phyloP scores from a whole-genome alignment of 37 sponge, comb jelly and placozoan species.

The Tethya wilhelma region DNA sequence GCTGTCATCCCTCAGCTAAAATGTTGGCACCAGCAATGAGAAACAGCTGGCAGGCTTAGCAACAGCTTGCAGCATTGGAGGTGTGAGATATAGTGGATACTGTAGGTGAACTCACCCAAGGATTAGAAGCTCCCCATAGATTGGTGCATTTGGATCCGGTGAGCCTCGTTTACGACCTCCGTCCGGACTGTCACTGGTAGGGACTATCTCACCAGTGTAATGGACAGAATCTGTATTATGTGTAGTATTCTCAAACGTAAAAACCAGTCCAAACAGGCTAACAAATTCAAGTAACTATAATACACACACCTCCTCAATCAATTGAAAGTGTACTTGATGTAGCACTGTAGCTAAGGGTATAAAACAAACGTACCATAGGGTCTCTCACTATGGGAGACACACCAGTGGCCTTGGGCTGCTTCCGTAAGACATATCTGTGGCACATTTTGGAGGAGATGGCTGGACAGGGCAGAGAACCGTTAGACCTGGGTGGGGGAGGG shows the following conservation, averaged over 20 bases:
- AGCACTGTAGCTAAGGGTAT: no score
- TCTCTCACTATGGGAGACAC: constrained; percentile 64
- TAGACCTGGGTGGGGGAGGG: constrained; percentile 52
- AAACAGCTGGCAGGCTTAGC: not conserved
- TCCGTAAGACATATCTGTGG: constrained; percentile 45
- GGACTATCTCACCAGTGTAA: no score
- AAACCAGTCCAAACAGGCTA: no score
- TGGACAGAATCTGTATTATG: no score
- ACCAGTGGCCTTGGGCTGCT: constrained; percentile 67
- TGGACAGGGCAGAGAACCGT: constrained; percentile 75
- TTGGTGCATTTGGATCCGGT: constrained; percentile 55
- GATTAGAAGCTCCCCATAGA: constrained; percentile 86
- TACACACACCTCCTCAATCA: no score
- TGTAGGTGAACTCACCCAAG: constrained; percentile 69
- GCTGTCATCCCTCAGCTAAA: not conserved
- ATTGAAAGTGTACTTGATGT: no score
- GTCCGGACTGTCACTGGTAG: constrained; percentile 10
- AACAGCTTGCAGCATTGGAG: not conserved
- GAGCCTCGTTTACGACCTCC: constrained; percentile 16
- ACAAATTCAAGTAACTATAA: no score
- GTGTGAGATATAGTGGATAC: no score
- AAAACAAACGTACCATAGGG: constrained; percentile 16
- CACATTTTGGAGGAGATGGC: constrained; percentile 73
- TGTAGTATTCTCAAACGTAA: no score
- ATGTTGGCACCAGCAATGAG: not conserved